These are phyloP conservation scores for Myotis yumanensis DNA, from an alignment of 2,113 vertebrate species.

Conservation along the genomic window DNA sequence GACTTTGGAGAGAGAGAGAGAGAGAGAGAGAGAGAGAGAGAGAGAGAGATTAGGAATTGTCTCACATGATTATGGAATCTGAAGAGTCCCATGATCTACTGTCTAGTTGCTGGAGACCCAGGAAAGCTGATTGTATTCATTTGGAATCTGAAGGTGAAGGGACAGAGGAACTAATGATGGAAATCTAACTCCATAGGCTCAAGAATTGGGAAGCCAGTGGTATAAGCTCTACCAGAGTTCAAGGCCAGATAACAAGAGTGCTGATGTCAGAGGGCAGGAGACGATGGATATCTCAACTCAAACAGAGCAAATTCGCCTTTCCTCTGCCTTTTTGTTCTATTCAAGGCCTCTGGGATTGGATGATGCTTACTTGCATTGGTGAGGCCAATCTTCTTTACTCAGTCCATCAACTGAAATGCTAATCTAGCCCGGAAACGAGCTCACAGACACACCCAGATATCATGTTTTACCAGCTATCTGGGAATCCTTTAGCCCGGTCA, in stretches of 20 bases:
- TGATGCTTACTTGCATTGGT: background rate
- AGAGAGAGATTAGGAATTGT: background rate
- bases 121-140: background rate
- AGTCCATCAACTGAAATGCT: background rate
- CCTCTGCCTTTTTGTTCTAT: background rate
- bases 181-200: background rate
- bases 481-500: background rate
- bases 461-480: background rate
- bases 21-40: background rate
- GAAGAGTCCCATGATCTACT: background rate
- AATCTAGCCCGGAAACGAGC: background rate
- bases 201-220: background rate
- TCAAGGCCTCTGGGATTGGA: background rate
- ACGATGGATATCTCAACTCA: background rate
- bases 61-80: background rate
- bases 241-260: background rate
- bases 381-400: background rate
- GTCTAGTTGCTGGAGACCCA: background rate
- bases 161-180: too few relatives aligned
- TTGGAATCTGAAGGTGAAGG: background rate
- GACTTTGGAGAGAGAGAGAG: background rate
- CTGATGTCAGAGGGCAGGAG: background rate
- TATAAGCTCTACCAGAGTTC: background rate
- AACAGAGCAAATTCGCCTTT: background rate
- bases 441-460: constrained; percentile 1